A percentile compares a stretch with the other conserved stretches of the same genome.
These are phyloP conservation scores for Xiphorhynchus elegans DNA, from an alignment of 2,113 vertebrate species.

Conservation along the genomic window DNA sequence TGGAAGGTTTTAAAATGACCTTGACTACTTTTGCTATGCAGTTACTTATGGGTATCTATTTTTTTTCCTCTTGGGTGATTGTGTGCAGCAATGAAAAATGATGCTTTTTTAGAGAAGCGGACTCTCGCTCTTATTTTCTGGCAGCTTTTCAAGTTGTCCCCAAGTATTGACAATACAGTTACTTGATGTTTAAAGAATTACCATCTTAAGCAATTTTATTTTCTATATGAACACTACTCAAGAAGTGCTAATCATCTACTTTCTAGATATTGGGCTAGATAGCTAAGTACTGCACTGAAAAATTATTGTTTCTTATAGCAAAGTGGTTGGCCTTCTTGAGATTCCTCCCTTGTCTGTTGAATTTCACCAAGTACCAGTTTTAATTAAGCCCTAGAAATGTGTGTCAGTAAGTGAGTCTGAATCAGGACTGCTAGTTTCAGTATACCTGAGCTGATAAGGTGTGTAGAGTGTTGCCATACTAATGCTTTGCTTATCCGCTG, in stretches of 20 bases:
- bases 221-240: neutral
- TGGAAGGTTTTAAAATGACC: neutral
- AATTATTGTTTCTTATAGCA: neutral
- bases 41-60: neutral
- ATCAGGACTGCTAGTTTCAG: neutral
- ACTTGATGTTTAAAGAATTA: neutral
- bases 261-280: neutral
- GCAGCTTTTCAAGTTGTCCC: neutral
- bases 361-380: neutral
- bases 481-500: neutral
- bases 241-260: neutral
- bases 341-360: neutral
- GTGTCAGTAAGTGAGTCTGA: neutral
- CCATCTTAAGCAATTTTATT: neutral
- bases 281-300: neutral
- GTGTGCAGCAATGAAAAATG: neutral
- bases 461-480: neutral
- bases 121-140: neutral
- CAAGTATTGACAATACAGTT: neutral
- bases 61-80: neutral
- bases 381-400: neutral
- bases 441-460: neutral
- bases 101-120: neutral
- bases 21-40: neutral
- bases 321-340: neutral